Conservation (phyloP, 2,888 invertebrate species). For the Limnephilus marmoratus region DNA sequence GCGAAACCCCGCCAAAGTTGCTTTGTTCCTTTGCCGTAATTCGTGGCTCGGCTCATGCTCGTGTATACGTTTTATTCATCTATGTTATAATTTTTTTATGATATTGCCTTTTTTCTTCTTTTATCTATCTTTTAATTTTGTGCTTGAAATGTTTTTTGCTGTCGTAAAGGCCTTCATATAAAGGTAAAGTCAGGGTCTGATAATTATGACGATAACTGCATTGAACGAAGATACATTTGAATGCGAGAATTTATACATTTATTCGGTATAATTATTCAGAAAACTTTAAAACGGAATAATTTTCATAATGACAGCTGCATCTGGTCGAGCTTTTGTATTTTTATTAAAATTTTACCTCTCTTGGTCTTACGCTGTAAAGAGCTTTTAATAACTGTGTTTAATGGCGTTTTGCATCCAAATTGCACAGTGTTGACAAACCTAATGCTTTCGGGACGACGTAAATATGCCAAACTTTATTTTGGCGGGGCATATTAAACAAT, state of each 20-base stretch:
- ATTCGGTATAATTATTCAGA: background rate
- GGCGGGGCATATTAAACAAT: background rate
- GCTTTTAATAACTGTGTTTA: slow-evolving; percentile 10
- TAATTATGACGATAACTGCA: background rate
- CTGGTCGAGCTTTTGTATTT: background rate
- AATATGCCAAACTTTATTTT: slow-evolving; percentile 19
- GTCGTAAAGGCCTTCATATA: background rate
- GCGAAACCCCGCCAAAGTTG: too few species aligned
- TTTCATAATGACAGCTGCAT: too few species aligned
- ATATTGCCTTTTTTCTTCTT: too few species aligned
- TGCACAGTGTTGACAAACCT: slow-evolving; percentile 22
- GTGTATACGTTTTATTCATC: too few species aligned
- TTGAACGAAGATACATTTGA: background rate
- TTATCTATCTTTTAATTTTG: too few species aligned
- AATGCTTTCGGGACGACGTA: background rate
- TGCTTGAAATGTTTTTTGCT: too few species aligned
- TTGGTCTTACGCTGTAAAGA: background rate
- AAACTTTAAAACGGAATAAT: background rate
- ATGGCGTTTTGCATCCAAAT: slow-evolving; percentile 37
- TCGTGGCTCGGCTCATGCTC: too few species aligned
- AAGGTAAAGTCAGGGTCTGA: background rate
- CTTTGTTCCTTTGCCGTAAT: too few species aligned
- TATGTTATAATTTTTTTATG: too few species aligned
- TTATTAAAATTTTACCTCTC: background rate
- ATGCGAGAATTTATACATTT: background rate